phyloP scores from a whole-genome alignment of 2,888 invertebrate species.

The Lasioglossum oenotherae region DNA sequence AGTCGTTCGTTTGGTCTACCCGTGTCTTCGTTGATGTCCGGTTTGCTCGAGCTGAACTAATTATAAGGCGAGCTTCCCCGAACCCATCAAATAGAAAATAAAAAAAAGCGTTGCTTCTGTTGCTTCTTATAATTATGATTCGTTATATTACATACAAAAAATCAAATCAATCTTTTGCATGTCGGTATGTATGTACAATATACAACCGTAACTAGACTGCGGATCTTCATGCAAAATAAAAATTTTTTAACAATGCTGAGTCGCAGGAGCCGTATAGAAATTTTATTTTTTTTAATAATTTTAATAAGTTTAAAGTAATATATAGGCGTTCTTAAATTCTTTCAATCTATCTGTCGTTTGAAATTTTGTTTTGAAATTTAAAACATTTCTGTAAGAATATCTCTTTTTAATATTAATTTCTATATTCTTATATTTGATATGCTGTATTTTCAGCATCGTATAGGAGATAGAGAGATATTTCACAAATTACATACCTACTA shows the following conservation, averaged over 20 bases:
- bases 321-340: background rate
- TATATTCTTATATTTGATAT: too few relatives aligned
- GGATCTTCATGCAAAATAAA: background rate
- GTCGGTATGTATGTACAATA: too few relatives aligned
- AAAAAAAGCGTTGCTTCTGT: too few relatives aligned
- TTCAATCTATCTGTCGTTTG: background rate
- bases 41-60: background rate
- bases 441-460: too few relatives aligned
- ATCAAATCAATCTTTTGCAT: too few relatives aligned
- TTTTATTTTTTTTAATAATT: background rate
- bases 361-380: too few relatives aligned
- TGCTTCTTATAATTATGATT: too few relatives aligned
- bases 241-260: background rate
- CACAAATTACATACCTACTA: background rate
- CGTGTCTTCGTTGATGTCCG: background rate
- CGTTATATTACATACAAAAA: too few relatives aligned
- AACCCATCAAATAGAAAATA: background rate
- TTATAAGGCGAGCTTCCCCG: too few relatives aligned
- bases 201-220: too few relatives aligned
- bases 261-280: background rate
- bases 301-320: background rate
- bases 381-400: too few relatives aligned
- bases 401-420: too few relatives aligned
- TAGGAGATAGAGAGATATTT: background rate
- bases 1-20: conserved; percentile 10